Conservation (phyloP, 2,113 vertebrate species). For the Sorex araneus region DNA sequence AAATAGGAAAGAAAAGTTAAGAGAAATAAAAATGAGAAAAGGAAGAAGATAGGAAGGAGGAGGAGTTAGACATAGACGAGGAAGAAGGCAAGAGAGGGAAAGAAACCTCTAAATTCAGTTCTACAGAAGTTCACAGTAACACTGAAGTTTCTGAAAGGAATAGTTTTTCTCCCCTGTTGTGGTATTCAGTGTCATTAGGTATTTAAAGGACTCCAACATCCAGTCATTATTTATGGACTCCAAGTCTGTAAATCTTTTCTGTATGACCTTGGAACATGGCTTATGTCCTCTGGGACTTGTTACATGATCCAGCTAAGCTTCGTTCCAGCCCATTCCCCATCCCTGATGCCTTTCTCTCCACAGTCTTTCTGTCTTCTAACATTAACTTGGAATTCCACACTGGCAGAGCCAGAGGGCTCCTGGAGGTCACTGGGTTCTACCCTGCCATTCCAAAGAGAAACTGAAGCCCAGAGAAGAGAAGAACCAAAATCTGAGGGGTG, state of each 20-base stretch:
- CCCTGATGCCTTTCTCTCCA: conserved; percentile 53
- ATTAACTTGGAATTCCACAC: conserved; percentile 72
- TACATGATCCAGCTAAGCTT: conserved; percentile 57
- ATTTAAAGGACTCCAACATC: conserved; percentile 63
- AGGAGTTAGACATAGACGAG: neutral
- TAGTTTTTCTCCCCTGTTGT: neutral
- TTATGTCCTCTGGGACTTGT: conserved; percentile 61
- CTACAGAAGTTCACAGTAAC: neutral
- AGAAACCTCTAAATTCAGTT: neutral
- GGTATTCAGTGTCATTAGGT: conserved; percentile 38
- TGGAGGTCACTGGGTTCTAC: conserved; percentile 25
- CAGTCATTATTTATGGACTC: conserved; percentile 75
- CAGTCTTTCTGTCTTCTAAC: conserved; percentile 58
- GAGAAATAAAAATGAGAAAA: neutral
- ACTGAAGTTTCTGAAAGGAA: conserved; percentile 11
- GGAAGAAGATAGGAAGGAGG: too few relatives aligned
- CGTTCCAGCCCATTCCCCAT: conserved; percentile 52
- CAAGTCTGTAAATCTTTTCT: conserved; percentile 67
- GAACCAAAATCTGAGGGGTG: neutral
- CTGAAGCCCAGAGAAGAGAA: conserved; percentile 23
- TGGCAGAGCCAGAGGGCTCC: conserved; percentile 59
- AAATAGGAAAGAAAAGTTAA: neutral
- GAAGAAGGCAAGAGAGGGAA: neutral
- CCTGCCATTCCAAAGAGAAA: conserved; percentile 16
- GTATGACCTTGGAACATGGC: conserved; percentile 58